Conservation (phyloP, 2,888 invertebrate genomes). For the Notodromas monacha region DNA sequence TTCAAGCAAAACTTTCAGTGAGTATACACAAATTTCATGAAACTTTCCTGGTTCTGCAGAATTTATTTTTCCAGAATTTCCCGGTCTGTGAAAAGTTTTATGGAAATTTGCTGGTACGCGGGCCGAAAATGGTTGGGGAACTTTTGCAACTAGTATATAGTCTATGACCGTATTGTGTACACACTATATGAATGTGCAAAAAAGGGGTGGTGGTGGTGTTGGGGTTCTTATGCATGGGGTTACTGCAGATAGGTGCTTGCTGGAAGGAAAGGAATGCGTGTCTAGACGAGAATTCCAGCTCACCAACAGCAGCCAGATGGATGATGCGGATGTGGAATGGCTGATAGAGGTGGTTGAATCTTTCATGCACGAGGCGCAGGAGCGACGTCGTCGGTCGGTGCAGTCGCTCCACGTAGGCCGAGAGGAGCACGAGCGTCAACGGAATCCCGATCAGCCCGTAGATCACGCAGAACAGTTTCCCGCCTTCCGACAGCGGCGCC, state of each 20-base stretch:
- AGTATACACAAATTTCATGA: too few relatives aligned
- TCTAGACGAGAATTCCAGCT: constrained; percentile 16
- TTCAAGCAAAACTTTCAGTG: too few relatives aligned
- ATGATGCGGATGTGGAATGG: constrained; percentile 40
- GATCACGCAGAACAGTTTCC: constrained; percentile 56
- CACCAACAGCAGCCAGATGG: constrained; percentile 31
- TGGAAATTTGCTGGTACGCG: too few relatives aligned
- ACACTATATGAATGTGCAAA: too few relatives aligned
- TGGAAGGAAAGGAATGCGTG: too few relatives aligned
- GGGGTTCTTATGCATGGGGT: constrained; percentile 19
- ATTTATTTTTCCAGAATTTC: too few relatives aligned
- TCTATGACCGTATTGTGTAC: too few relatives aligned
- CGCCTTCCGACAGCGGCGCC: constrained; percentile 46
- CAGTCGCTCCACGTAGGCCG: constrained; percentile 45
- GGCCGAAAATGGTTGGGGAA: too few relatives aligned
- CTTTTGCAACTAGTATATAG: too few relatives aligned
- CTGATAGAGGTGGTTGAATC: constrained; percentile 33
- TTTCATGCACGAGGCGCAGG: constrained; percentile 30
- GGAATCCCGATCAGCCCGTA: constrained; percentile 60
- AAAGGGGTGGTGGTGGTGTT: constrained; percentile 23
- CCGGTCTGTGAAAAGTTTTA: too few relatives aligned
- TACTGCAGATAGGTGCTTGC: constrained; percentile 19
- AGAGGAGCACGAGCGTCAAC: constrained; percentile 42
- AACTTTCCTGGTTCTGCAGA: too few relatives aligned
- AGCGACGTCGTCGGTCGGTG: constrained; percentile 36